These are phyloP conservation scores for Calliopum simillimum DNA, from an alignment of 2,888 invertebrate species.

Conservation along the genomic window DNA sequence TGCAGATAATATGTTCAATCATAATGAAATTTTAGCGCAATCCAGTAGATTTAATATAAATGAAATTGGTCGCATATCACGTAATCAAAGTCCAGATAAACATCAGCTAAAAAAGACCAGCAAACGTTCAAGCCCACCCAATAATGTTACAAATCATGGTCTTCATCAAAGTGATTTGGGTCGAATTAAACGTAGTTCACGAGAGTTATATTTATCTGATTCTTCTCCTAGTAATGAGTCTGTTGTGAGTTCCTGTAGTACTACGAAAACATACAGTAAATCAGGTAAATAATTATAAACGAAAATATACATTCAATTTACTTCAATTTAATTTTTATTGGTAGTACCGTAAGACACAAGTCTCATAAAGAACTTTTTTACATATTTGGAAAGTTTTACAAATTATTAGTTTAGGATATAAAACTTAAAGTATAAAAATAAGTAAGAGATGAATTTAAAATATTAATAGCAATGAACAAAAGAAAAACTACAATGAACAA, in stretches of 20 bases:
- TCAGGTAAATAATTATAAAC: neutral
- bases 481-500: too few species aligned
- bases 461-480: too few species aligned
- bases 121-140: neutral
- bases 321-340: too few species aligned
- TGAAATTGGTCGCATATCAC: conserved; percentile 56
- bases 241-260: conserved; percentile 31
- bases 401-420: too few species aligned
- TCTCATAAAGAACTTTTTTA: too few species aligned
- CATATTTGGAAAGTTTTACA: too few species aligned
- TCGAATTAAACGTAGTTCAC: conserved; percentile 51
- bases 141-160: neutral
- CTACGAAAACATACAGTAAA: conserved; percentile 8
- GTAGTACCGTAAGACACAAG: too few species aligned
- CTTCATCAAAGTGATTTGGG: neutral
- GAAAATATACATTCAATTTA: too few species aligned
- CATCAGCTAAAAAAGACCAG: conserved; percentile 1
- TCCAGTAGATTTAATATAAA: conserved; percentile 66
- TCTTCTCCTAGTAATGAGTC: conserved; percentile 53
- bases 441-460: too few species aligned
- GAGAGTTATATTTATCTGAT: conserved; percentile 55
- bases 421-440: too few species aligned
- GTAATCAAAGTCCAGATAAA: conserved; percentile 46
- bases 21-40: conserved; percentile 66
- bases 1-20: conserved; percentile 59